phyloP scores from a whole-genome alignment of 2,797 vertebrate species.

The Sphaeramia orbicularis region DNA sequence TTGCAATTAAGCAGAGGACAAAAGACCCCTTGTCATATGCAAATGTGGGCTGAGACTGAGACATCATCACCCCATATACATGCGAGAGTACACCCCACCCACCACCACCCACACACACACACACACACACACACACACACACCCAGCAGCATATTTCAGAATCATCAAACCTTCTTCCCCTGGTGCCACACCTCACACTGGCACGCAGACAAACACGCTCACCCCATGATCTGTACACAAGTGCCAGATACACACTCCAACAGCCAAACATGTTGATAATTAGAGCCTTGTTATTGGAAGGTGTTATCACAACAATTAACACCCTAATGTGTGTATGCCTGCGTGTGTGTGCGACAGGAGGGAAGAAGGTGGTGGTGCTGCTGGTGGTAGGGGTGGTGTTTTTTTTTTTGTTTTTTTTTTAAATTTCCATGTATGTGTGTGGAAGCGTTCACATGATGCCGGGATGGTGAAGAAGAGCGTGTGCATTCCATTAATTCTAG shows the following conservation, averaged over 20 bases:
- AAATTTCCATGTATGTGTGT: too few species aligned
- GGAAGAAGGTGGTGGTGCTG: too few species aligned
- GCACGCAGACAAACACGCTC: conserved; percentile 64
- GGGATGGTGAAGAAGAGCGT: conserved; percentile 43
- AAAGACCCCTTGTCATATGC: conserved; percentile 60
- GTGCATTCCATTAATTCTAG: conserved; percentile 70
- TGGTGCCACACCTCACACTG: conserved; percentile 73
- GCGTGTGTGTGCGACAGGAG: conserved; percentile 38
- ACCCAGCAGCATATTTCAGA: conserved; percentile 62
- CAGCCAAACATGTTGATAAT: conserved; percentile 89
- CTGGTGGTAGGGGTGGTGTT: too few species aligned
- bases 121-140: conserved; percentile 34
- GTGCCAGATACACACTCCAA: conserved; percentile 84
- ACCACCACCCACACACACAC: too few species aligned
- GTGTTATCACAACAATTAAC: conserved; percentile 91
- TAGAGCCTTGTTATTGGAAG: conserved; percentile 87
- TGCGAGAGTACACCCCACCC: conserved; percentile 12
- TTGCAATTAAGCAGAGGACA: conserved; percentile 61
- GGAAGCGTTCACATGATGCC: conserved; percentile 34
- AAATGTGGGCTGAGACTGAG: conserved; percentile 62
- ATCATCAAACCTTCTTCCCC: conserved; percentile 73
- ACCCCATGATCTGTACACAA: conserved; percentile 67
- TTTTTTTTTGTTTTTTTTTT: too few species aligned
- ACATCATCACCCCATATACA: conserved; percentile 52
- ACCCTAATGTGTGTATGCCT: conserved; percentile 75